These are phyloP conservation scores for Drosophila melanocephala DNA, from an alignment of 2,888 invertebrate genomes.

Conservation along the genomic window DNA sequence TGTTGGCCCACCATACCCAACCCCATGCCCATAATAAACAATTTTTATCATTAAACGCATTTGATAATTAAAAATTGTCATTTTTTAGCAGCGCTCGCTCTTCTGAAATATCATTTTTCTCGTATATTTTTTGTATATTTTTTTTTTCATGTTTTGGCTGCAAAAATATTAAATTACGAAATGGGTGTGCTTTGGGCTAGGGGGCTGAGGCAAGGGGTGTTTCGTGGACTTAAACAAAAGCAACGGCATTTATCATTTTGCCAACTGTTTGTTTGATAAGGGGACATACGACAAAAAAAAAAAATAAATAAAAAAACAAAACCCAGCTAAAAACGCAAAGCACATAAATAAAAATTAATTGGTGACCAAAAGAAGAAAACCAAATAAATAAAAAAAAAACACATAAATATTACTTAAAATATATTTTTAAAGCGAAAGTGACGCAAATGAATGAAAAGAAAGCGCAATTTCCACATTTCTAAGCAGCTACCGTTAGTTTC, in stretches of 20 bases:
- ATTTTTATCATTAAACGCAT: constrained; percentile 84
- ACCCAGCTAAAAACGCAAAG: constrained; percentile 46
- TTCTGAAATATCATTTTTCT: constrained; percentile 62
- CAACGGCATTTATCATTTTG: constrained; percentile 82
- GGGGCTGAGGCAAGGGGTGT: constrained; percentile 48
- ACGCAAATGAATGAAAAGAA: constrained; percentile 28
- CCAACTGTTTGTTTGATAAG: constrained; percentile 82
- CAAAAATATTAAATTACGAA: constrained; percentile 77
- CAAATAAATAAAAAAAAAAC: constrained; percentile 32
- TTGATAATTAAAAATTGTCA: constrained; percentile 84
- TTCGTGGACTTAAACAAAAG: constrained; percentile 47
- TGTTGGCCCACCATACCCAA: constrained; percentile 10
- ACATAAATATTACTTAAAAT: constrained; percentile 77
- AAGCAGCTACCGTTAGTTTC: not conserved
- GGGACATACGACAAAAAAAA: constrained; percentile 50
- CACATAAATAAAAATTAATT: constrained; percentile 80
- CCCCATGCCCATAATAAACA: constrained; percentile 52
- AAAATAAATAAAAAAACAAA: constrained; percentile 33
- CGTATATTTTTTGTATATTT: constrained; percentile 32
- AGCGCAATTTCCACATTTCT: not conserved
- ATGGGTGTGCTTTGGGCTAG: constrained; percentile 34
- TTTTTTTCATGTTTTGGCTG: constrained; percentile 23
- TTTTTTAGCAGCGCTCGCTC: constrained; percentile 65
- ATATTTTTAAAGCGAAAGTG: constrained; percentile 53
- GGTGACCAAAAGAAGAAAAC: constrained; percentile 50